Base-by-base conservation (phyloP, 2,113 vertebrate genomes). In the Siniperca chuatsi region DNA sequence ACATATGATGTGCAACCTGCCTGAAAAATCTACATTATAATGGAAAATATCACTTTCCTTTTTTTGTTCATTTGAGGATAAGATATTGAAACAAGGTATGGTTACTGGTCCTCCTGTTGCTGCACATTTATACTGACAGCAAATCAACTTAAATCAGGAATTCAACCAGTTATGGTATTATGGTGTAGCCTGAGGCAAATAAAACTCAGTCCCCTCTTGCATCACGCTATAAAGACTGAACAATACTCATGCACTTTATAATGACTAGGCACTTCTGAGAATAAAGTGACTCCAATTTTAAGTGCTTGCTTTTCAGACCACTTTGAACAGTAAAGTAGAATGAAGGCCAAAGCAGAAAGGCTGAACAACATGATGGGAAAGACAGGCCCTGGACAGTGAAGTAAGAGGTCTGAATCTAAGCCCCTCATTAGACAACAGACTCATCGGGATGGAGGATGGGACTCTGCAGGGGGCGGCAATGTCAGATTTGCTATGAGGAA, bases 361-460 rank as follows among this genome's bases (percentile, higher is more conserved):
- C 70, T 79, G 83, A 70, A 70, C 57, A 83, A 82, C 70, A 48
- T 78, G 72, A 88, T 74, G 82, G 68, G 62, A 87, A 78, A 82
- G 79, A 81, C 79, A 85, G 87, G 77, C 52, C 6, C 44, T 86
- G 78, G 57, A 81, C 88, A 85, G 82, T 77, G 85, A 87, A 92
- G 89, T 86, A 89, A 90, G 87, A 84, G 82, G 57, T 77, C 65
- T 69, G 69, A 86, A 86, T 89, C 44, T 86, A 89, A 90, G 88
- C 79, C 78, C 79, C 89, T 93, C 89, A 91, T 93, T 91, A 93
- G 86, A 79, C 84, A 62, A 18, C 54, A 60, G 37, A 75, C 75
- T 86, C 78, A 62, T 86, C 84, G 79, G 77, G 82, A 86, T 84
- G 82, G 83, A 84, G 82, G 85, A 86, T 81, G 79, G 37, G 72